Evolutionary conservation across 2,888 invertebrate species (phyloP).

Genomic region (Andricus curvator): DNA sequence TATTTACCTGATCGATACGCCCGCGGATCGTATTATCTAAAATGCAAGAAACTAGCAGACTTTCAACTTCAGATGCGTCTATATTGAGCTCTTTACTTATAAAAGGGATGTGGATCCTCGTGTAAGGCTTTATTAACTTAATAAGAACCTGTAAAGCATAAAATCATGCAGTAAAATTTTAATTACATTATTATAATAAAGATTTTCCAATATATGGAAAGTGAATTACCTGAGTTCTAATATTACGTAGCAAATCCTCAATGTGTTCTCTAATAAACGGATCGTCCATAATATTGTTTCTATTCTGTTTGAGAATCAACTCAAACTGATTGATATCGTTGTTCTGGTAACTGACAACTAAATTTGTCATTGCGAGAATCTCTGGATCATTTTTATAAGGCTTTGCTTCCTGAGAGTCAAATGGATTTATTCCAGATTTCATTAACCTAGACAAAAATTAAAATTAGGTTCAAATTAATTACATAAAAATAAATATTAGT

Average conservation of each 20-base stretch:
- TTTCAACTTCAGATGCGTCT: conserved; percentile 96
- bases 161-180: conserved; percentile 65
- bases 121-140: conserved; percentile 98
- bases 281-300: conserved; percentile 99
- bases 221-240: conserved; percentile 84
- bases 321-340: conserved; percentile 99
- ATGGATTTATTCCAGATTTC: conserved; percentile 99
- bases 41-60: conserved; percentile 97
- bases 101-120: conserved; percentile 97
- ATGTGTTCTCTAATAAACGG: conserved; percentile 99
- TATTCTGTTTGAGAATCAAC: conserved; percentile 94
- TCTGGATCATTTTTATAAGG: conserved; percentile 99
- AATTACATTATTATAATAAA: not conserved
- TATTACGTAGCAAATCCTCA: conserved; percentile 96
- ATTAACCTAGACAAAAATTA: conserved; percentile 86
- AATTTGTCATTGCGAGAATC: conserved; percentile 99
- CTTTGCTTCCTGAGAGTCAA: conserved; percentile 99
- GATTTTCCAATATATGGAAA: not conserved
- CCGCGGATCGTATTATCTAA: conserved; percentile 95
- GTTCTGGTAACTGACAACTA: conserved; percentile 98
- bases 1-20: conserved; percentile 89
- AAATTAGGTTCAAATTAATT: conserved; percentile 39
- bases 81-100: conserved; percentile 97
- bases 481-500: not conserved
- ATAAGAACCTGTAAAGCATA: conserved; percentile 89